Evolutionary conservation across 2,888 invertebrate genomes (phyloP).

Genomic region (Enchytraeus crypticus): DNA sequence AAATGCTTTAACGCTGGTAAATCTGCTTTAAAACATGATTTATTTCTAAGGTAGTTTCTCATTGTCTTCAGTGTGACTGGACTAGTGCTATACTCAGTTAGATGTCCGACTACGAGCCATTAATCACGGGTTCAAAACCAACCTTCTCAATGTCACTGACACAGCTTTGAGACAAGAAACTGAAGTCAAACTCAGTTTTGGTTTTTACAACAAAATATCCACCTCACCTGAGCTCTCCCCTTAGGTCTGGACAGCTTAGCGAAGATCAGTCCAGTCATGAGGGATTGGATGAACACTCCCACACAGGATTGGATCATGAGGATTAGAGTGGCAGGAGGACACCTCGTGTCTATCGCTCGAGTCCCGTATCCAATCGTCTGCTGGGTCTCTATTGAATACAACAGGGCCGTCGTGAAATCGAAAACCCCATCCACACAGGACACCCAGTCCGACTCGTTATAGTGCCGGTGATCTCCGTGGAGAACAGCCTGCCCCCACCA

Average conservation of each 20-base stretch:
- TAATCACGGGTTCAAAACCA: too few relatives aligned
- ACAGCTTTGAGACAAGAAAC: too few relatives aligned
- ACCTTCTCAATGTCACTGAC: too few relatives aligned
- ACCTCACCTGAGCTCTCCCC: conserved; percentile 62
- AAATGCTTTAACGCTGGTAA: too few relatives aligned
- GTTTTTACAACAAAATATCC: too few relatives aligned
- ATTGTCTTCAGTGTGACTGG: too few relatives aligned
- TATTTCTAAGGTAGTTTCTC: too few relatives aligned
- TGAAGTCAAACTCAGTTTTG: too few relatives aligned
- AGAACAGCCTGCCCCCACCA: conserved; percentile 92
- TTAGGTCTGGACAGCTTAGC: conserved; percentile 80
- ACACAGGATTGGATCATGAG: conserved; percentile 82
- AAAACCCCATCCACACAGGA: conserved; percentile 61
- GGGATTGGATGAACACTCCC: conserved; percentile 66
- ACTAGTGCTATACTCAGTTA: too few relatives aligned
- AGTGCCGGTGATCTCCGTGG: conserved; percentile 76
- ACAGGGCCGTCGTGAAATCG: conserved; percentile 80
- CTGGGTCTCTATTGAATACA: conserved; percentile 92
- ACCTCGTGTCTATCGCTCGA: conserved; percentile 78
- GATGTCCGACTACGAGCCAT: too few relatives aligned
- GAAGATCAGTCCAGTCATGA: conserved; percentile 69
- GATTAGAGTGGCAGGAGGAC: conserved; percentile 77
- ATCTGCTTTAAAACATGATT: too few relatives aligned
- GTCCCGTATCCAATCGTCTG: conserved; percentile 87
- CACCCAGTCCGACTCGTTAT: conserved; percentile 23